These are phyloP conservation scores for Dorcus hopei DNA, from an alignment of 2,888 invertebrate species.

Conservation along the genomic window DNA sequence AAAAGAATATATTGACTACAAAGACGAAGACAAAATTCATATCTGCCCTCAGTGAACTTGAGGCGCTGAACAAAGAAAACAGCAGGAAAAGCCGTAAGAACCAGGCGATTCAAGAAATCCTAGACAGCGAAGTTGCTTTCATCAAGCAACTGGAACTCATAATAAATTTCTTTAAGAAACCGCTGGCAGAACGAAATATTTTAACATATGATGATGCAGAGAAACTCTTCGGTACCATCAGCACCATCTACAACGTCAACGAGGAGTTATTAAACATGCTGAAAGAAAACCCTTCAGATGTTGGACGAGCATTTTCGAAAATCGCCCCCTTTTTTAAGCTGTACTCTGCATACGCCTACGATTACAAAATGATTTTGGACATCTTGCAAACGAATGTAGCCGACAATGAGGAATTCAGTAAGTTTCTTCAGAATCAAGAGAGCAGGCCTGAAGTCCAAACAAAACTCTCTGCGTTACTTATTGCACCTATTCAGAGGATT, in stretches of 20 bases:
- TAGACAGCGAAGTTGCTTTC: slow-evolving; percentile 68
- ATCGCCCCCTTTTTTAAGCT: slow-evolving; percentile 75
- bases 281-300: slow-evolving; percentile 55
- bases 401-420: slow-evolving; percentile 53
- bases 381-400: slow-evolving; percentile 60
- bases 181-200: slow-evolving; percentile 52
- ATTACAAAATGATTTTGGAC: slow-evolving; percentile 62
- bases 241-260: slow-evolving; percentile 62
- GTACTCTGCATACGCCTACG: slow-evolving; percentile 74
- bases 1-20: slow-evolving; percentile 61
- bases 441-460: slow-evolving; percentile 66
- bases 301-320: slow-evolving; percentile 64
- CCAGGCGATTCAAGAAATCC: slow-evolving; percentile 65
- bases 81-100: slow-evolving; percentile 42
- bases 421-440: slow-evolving; percentile 63
- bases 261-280: slow-evolving; percentile 59
- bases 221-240: slow-evolving; percentile 62
- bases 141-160: slow-evolving; percentile 64
- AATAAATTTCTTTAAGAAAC: slow-evolving; percentile 62
- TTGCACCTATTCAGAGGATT: slow-evolving; percentile 75
- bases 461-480: slow-evolving; percentile 69
- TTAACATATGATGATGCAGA: slow-evolving; percentile 53
- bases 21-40: slow-evolving; percentile 61
- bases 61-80: slow-evolving; percentile 33
- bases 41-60: slow-evolving; percentile 54